Percentiles rank a stretch among this genome's conserved stretches.
These are phyloP conservation scores for Eupithecia vulgata DNA, from an alignment of 2,888 invertebrate genomes.

Conservation along the genomic window DNA sequence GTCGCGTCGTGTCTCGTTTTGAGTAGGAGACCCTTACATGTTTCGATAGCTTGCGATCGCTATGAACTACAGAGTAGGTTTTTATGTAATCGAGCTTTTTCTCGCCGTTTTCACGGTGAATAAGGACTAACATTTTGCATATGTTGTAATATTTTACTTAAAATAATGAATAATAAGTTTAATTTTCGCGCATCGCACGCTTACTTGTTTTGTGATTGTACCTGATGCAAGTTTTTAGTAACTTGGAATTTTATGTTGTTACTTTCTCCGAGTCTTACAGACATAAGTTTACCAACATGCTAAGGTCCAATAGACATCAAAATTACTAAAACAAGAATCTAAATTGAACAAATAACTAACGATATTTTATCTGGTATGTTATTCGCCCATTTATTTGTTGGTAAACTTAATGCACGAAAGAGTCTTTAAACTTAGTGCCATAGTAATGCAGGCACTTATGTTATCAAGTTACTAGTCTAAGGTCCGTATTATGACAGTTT, in stretches of 20 bases:
- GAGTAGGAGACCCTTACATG: constrained; percentile 1
- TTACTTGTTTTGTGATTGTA: constrained; percentile 36
- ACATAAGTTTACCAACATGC: background rate
- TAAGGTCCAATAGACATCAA: background rate
- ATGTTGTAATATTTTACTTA: constrained; percentile 21
- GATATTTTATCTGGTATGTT: background rate
- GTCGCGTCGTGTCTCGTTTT: no score
- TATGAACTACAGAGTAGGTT: constrained; percentile 17
- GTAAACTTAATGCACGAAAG: background rate
- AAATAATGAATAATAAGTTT: background rate
- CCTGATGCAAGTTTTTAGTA: background rate
- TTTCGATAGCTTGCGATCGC: constrained; percentile 32
- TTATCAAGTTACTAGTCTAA: constrained; percentile 65
- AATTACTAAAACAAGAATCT: background rate
- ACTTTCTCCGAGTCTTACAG: background rate
- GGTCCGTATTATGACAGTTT: no score
- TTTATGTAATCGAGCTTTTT: constrained; percentile 40
- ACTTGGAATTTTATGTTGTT: background rate
- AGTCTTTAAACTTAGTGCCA: constrained; percentile 55
- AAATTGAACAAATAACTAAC: background rate
- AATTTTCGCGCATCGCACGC: constrained; percentile 49
- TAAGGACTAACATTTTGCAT: constrained; percentile 34
- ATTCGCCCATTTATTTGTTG: constrained; percentile 1
- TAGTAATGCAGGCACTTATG: constrained; percentile 57
- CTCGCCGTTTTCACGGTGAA: constrained; percentile 25